These are phyloP conservation scores for Caradrina kadenii DNA, from an alignment of 2,888 invertebrate species.

Conservation along the genomic window DNA sequence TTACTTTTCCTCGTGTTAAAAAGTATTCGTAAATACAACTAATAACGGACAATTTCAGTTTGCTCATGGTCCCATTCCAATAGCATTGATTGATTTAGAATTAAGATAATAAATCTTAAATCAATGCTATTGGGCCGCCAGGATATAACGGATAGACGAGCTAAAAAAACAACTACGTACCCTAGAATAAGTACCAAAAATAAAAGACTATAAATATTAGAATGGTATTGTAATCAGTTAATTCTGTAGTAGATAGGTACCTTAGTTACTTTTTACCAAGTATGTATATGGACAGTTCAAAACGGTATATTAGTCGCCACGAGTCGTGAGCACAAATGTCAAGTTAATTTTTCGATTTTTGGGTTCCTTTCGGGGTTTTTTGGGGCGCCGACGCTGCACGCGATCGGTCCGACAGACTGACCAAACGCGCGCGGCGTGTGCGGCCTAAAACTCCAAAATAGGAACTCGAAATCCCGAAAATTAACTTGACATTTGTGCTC, in stretches of 20 bases:
- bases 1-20: neutral
- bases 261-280: neutral
- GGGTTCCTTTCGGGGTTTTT: too few relatives aligned
- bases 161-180: neutral
- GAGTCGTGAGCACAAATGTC: too few relatives aligned
- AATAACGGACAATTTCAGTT: neutral
- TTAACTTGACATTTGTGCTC: too few relatives aligned
- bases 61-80: neutral
- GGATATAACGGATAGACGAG: neutral
- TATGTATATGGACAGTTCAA: too few relatives aligned
- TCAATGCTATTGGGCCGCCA: neutral
- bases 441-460: too few relatives aligned
- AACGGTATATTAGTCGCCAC: too few relatives aligned
- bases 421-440: too few relatives aligned
- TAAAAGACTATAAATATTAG: neutral
- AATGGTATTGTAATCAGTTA: neutral
- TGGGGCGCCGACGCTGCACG: too few relatives aligned
- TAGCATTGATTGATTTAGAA: neutral
- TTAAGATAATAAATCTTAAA: too few relatives aligned
- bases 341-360: too few relatives aligned
- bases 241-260: neutral
- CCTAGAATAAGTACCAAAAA: slow-evolving; percentile 4
- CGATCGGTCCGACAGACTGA: too few relatives aligned
- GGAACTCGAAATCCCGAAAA: too few relatives aligned
- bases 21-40: neutral